Evolutionary conservation across 2,888 invertebrate genomes (phyloP), one percentile per base, ranked within the genome.

Genomic region (Macrosiphum euphorbiae): DNA sequence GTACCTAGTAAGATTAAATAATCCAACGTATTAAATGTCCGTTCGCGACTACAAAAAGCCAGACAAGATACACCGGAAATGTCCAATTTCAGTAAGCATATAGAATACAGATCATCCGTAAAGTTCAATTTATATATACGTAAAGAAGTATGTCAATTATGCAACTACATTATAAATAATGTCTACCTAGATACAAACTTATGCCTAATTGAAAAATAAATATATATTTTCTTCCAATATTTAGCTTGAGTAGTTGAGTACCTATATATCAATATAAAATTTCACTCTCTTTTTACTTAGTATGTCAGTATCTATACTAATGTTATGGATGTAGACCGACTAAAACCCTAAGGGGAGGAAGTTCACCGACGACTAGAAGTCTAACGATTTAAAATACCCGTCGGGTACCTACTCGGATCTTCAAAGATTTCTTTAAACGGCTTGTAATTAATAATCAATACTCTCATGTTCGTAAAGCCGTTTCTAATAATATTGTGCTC

Each of bases 31-130:
- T 88, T 50, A 3, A 92, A 92, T 67, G 47, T 92, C 61, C 61
- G 86, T 35, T 50, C 28, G 16, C 16, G 50, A 61, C 50, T 67
- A 41, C 50, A 87, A 92, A 92, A 67, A 47, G 61, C 88, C 44
- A 92, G 44, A 92, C 88, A 44, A 84, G 88, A 88, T 90, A 61
- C 47, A 93, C 93, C 93, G 93, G 93, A 93, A 93, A 93, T 90
- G 93, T 90, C 90, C 93, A 93, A 93, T 93, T 93, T 50, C 58
- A 61, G 92, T 92, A 26, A 28, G 20, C 87, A 28, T 28, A 58
- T 58, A 58, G 13, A n/a, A 61, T 50, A 92, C 86, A 87, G 26
- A 92, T 41, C 61, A 35, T 61, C 87, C 50, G 41, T 88, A 92
- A 67, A 50, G 87, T 88, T 88, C 67, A 87, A 67, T 67, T 67